Evolutionary conservation across 37 sponge, comb jelly and placozoan species (phyloP).

Genomic region (Theonella swinhoei): DNA sequence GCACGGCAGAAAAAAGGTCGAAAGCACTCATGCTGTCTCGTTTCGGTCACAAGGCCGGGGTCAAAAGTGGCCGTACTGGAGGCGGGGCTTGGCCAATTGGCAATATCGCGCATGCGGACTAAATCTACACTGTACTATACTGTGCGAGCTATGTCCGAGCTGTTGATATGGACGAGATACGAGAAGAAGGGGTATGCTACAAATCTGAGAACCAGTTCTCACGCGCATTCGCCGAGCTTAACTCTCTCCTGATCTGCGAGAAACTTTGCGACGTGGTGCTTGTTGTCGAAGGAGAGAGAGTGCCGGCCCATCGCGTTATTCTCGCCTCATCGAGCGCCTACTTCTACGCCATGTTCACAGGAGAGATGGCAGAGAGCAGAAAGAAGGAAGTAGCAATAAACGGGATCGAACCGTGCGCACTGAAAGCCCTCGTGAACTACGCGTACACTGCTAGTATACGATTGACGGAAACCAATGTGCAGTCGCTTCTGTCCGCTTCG

Average conservation of each 20-base stretch:
- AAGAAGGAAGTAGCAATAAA: conserved; percentile 38
- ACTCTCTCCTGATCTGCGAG: not conserved
- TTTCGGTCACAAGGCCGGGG: too few relatives aligned
- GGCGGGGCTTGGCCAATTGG: too few relatives aligned
- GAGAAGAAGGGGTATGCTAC: not conserved
- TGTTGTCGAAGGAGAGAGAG: conserved; percentile 18
- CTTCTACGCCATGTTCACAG: conserved; percentile 55
- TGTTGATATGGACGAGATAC: not conserved
- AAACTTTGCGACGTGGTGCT: conserved; percentile 38
- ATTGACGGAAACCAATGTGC: conserved; percentile 63
- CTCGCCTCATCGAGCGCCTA: conserved; percentile 40
- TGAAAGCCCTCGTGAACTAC: conserved; percentile 46
- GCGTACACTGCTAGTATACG: conserved; percentile 52
- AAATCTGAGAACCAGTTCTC: conserved; percentile 16
- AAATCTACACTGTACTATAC: too few relatives aligned
- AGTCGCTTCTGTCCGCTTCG: conserved; percentile 59
- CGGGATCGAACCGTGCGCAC: conserved; percentile 31
- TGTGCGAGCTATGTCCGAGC: too few relatives aligned
- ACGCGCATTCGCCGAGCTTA: conserved; percentile 25
- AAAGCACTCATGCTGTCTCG: conserved; percentile 39
- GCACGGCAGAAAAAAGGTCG: conserved; percentile 67
- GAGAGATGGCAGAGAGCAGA: conserved; percentile 57
- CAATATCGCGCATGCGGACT: too few relatives aligned
- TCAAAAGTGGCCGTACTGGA: too few relatives aligned
- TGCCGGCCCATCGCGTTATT: conserved; percentile 26